Evolutionary conservation across 2,113 vertebrate species (phyloP), one percentile per base, ranked within the genome.

Genomic region (Typhlomys cinereus): DNA sequence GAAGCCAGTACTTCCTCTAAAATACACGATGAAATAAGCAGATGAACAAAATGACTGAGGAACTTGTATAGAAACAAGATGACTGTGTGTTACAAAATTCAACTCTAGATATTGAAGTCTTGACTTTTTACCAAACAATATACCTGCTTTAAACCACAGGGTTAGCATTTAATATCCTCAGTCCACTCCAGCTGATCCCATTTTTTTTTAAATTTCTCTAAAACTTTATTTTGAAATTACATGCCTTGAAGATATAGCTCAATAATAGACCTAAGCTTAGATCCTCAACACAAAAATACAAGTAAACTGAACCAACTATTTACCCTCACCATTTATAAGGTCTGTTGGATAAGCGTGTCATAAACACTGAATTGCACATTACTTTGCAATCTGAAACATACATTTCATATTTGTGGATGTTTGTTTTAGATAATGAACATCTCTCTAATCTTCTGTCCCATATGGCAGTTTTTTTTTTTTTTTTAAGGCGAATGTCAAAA

Each of bases 151-250:
- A 85, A 39, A 85, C 69, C 44, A 67, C 1, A 8, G 4, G 54
- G 62, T 54, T 61, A 90, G 15, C 10, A 79, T 59, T 78, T 67
- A 13, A 34, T 20, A 48, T 92, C 34, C 13, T 29, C n/a, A 44
- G 27, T 21, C 2, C 18, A 5, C 20, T 15, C 14, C 23, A 62
- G 7, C 54, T 85, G 57, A 88, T 39, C 85, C 59, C 83, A 44
- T 17, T 75, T 31, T 23, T 80, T 61, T 52, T 44, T 70, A 31
- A 70, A 88, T 89, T 94, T 97, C 96, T 97, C 41, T 74, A 97
- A 97, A 97, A 96, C 93, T 98, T 98, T 98, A 98, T 98, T 98
- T 97, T 17, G 41, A 10, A 97, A 96, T 92, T 94, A 91, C 97
- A 96, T 96, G 87, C 93, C 96, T 94, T 97, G 11, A 46, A 25